These are phyloP conservation scores for Brevimyrus niger DNA, from an alignment of 2,113 vertebrate species.

Conservation along the genomic window DNA sequence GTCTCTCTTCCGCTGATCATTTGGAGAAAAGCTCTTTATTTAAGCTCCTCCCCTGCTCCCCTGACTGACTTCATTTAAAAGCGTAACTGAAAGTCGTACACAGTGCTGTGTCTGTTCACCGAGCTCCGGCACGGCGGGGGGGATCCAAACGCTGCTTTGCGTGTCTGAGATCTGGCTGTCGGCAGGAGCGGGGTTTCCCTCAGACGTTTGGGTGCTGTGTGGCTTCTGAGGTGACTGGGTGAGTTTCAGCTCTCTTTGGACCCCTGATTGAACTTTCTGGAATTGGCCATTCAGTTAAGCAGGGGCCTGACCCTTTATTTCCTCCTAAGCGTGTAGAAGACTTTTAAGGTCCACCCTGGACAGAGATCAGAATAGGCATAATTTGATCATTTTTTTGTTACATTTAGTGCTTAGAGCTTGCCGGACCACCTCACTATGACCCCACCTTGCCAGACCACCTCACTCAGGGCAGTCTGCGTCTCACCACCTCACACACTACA, in stretches of 20 bases:
- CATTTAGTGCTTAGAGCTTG: too few relatives aligned
- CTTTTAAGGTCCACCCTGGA: too few relatives aligned
- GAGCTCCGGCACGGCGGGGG: neutral
- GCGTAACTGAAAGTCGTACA: neutral
- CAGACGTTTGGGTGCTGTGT: neutral
- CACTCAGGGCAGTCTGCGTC: too few relatives aligned
- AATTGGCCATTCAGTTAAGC: too few relatives aligned
- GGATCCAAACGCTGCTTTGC: neutral
- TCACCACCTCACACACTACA: too few relatives aligned
- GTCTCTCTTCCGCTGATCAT: neutral
- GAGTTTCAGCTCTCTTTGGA: neutral
- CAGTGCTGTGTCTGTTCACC: neutral
- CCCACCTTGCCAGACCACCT: too few relatives aligned
- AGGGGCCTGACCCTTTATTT: too few relatives aligned
- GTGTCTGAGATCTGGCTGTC: neutral
- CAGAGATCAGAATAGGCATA: too few relatives aligned
- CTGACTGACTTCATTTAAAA: neutral
- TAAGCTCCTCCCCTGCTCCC: neutral
- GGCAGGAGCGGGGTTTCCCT: neutral
- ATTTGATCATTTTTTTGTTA: too few relatives aligned
- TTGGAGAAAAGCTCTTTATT: slow-evolving; percentile 4
- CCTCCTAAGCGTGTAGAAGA: too few relatives aligned
- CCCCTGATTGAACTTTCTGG: neutral
- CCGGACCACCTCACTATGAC: too few relatives aligned
- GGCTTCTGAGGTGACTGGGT: neutral